These are phyloP conservation scores for Dusona sp. DNA, from an alignment of 2,888 invertebrate species.

Conservation along the genomic window DNA sequence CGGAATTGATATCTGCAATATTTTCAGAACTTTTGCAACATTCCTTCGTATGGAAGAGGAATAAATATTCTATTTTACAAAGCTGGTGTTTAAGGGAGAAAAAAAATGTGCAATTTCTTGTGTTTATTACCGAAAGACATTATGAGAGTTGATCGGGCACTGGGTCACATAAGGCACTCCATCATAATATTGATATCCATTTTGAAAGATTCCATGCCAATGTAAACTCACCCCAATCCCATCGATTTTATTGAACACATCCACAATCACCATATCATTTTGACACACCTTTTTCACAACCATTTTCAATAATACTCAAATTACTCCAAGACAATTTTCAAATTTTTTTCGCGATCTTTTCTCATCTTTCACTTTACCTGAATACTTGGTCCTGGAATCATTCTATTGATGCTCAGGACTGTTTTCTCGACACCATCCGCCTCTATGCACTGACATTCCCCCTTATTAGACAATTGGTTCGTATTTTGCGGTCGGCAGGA, in stretches of 20 bases:
- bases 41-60: no score
- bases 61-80: no score
- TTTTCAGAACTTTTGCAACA: background rate
- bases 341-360: background rate
- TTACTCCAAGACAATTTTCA: background rate
- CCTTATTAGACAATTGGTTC: constrained; percentile 90
- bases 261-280: constrained; percentile 93
- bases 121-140: constrained; percentile 68
- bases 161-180: constrained; percentile 96
- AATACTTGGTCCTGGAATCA: constrained; percentile 95
- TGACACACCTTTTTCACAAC: constrained; percentile 90
- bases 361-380: constrained; percentile 6
- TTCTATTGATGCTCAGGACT: constrained; percentile 93
- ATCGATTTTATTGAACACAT: constrained; percentile 94
- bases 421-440: constrained; percentile 95
- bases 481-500: constrained; percentile 93
- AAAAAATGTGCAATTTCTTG: background rate
- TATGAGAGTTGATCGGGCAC: constrained; percentile 88
- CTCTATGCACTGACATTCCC: constrained; percentile 91
- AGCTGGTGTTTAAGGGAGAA: background rate
- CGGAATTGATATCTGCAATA: constrained; percentile 78
- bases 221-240: constrained; percentile 95
- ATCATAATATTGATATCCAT: constrained; percentile 93
- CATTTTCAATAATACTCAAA: background rate
- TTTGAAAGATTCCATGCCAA: constrained; percentile 96